phyloP scores from a whole-genome alignment of 92 coral and sea anemone genomes.

The Pocillopora meandrina region DNA sequence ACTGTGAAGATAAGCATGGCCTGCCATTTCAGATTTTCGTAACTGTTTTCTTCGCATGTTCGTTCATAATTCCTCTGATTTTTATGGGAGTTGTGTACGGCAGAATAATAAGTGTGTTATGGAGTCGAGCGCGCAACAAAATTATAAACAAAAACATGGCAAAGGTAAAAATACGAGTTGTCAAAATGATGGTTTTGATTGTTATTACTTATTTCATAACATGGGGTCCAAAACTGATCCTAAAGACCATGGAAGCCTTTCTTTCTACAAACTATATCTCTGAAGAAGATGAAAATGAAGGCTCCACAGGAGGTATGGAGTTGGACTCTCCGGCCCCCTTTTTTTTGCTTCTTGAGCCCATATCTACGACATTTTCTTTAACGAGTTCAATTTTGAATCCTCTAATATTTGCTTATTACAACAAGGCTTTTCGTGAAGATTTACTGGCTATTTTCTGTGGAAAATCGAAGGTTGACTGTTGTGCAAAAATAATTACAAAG shows the following conservation, averaged over 20 bases:
- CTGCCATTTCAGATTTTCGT: constrained; percentile 22
- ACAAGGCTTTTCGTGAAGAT: constrained; percentile 34
- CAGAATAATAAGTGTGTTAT: constrained; percentile 28
- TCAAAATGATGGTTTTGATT: constrained; percentile 54
- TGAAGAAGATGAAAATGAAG: neutral
- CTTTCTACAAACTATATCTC: too few relatives aligned
- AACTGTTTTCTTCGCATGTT: constrained; percentile 24
- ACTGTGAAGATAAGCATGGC: constrained; percentile 2
- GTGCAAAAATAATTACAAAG: neutral
- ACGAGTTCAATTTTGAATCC: constrained; percentile 57
- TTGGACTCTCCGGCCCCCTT: neutral
- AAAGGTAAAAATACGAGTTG: constrained; percentile 39
- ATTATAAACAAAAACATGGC: constrained; percentile 33
- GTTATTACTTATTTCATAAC: constrained; percentile 41
- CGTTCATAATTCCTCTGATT: constrained; percentile 43
- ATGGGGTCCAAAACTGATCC: constrained; percentile 49
- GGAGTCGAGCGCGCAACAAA: constrained; percentile 41
- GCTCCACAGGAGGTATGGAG: neutral
- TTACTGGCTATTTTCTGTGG: constrained; percentile 11
- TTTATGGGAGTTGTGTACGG: constrained; percentile 31
- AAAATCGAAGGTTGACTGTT: neutral
- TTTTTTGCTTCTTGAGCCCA: neutral
- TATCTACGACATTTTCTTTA: constrained; percentile 22
- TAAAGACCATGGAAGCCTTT: neutral
- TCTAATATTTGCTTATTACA: constrained; percentile 46